Conservation (phyloP, 1,140 invertebrate species). For the Semibalanus balanoides region DNA sequence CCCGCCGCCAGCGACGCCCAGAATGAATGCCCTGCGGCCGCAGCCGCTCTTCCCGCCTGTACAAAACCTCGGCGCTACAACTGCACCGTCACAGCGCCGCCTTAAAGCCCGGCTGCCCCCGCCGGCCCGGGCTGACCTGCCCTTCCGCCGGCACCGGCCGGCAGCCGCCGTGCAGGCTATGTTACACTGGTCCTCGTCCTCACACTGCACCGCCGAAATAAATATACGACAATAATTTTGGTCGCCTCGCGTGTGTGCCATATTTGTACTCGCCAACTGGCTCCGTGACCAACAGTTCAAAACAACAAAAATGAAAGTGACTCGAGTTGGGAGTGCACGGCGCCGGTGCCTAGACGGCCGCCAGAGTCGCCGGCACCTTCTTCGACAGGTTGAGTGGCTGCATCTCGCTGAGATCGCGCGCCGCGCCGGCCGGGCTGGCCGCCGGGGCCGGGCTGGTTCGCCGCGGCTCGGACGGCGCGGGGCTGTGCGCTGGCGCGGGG, state of each 20-base stretch:
- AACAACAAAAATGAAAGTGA: slow-evolving; percentile 16
- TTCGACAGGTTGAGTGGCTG: slow-evolving; percentile 75
- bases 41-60: not conserved
- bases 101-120: not conserved
- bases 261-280: not conserved
- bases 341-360: slow-evolving; percentile 16
- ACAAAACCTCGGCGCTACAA: not conserved
- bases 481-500: slow-evolving; percentile 11
- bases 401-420: slow-evolving; percentile 62
- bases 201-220: not conserved
- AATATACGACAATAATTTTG: not conserved
- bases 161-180: too few relatives aligned
- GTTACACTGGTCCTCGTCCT: not conserved
- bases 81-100: not conserved
- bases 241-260: slow-evolving; percentile 14
- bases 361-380: slow-evolving; percentile 60
- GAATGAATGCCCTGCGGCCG: not conserved
- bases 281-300: not conserved
- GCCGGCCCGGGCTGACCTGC: too few relatives aligned
- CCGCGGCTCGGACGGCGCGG: slow-evolving; percentile 14
- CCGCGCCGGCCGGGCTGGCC: slow-evolving; percentile 44
- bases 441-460: slow-evolving; percentile 12
- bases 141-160: too few relatives aligned
- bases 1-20: not conserved
- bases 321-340: slow-evolving; percentile 18